These are phyloP conservation scores for Mnemiopsis leidyi DNA, from an alignment of 37 sponge, comb jelly and placozoan genomes.

Conservation along the genomic window DNA sequence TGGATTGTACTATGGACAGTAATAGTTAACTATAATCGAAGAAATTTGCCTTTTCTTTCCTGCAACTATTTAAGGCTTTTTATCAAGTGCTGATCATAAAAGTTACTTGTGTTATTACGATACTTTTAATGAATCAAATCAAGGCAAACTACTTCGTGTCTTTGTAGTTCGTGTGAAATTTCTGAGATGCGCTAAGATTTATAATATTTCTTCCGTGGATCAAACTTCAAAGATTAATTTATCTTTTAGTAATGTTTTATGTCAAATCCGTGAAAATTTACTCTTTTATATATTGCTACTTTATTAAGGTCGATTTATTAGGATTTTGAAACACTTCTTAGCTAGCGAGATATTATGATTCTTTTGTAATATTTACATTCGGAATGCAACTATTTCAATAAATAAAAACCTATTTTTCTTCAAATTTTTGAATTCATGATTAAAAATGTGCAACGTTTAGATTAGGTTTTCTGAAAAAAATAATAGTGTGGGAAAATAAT, in stretches of 20 bases:
- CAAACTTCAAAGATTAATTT: not conserved
- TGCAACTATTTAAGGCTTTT: no score
- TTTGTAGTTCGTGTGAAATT: not conserved
- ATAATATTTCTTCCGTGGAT: not conserved
- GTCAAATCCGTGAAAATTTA: not conserved
- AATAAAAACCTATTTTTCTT: not conserved
- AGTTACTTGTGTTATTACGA: no score
- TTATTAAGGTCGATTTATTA: not conserved
- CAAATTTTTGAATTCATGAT: no score
- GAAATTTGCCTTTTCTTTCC: no score
- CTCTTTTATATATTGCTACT: not conserved
- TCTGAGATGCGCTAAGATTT: not conserved
- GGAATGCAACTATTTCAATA: constrained; percentile 32
- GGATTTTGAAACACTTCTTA: not conserved
- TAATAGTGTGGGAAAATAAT: no score
- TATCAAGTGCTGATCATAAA: no score
- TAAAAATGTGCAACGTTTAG: no score
- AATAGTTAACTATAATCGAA: no score
- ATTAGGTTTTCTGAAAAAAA: no score
- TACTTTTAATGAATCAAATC: no score
- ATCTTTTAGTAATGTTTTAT: not conserved
- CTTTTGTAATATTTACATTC: constrained; percentile 43
- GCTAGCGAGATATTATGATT: constrained; percentile 26
- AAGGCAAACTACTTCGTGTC: not conserved
- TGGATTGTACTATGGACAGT: no score